Conservation (phyloP, 2,797 vertebrate species). For the Australoheros facetus region DNA sequence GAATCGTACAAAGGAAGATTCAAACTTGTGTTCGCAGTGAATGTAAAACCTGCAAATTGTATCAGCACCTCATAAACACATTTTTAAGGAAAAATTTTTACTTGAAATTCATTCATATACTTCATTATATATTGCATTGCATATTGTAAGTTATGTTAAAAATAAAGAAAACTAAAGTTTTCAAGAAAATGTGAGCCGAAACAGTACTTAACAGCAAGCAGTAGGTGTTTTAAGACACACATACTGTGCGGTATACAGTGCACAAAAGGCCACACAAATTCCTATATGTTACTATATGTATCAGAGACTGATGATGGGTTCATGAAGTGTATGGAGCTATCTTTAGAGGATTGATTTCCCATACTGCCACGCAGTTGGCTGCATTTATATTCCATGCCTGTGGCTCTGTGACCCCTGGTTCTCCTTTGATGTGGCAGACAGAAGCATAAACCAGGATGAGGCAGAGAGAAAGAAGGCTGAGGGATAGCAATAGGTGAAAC, state of each 20-base stretch:
- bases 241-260: constrained; percentile 25
- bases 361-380: constrained; percentile 90
- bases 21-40: background rate
- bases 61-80: background rate
- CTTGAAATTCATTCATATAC: background rate
- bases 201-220: background rate
- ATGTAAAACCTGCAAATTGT: background rate
- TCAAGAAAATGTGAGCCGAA: constrained; percentile 1
- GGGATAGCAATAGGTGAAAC: constrained; percentile 82
- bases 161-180: constrained; percentile 5
- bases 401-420: constrained; percentile 96
- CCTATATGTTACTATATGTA: constrained; percentile 75
- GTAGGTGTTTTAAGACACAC: constrained; percentile 35
- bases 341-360: constrained; percentile 87
- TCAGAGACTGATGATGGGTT: constrained; percentile 79
- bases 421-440: constrained; percentile 98
- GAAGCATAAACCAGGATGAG: constrained; percentile 86
- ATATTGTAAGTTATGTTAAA: background rate
- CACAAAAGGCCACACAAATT: constrained; percentile 56
- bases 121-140: background rate
- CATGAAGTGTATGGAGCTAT: constrained; percentile 83
- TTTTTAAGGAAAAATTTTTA: background rate
- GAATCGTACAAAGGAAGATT: background rate
- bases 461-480: constrained; percentile 79
- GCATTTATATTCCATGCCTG: constrained; percentile 92